A percentile compares a stretch with the other conserved stretches of the same genome.
phyloP scores from a whole-genome alignment of 2,113 vertebrate genomes.

The Dasyornis broadbenti region DNA sequence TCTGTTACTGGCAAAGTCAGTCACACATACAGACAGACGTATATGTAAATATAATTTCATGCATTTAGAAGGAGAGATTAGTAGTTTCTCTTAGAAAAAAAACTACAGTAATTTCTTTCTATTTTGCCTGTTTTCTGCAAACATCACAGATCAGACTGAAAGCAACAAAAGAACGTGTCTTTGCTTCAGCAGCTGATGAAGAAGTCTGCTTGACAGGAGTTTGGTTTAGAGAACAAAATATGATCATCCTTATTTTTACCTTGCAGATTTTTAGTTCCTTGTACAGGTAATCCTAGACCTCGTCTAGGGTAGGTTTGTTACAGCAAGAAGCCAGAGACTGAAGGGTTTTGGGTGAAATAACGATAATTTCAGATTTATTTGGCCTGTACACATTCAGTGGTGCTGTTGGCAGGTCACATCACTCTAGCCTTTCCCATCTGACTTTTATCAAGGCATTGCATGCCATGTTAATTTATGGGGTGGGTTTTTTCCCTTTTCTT shows the following conservation, averaged over 20 bases:
- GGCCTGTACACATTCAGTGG: neutral
- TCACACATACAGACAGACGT: neutral
- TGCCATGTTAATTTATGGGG: fast-evolving
- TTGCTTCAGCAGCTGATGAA: neutral
- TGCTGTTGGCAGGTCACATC: neutral
- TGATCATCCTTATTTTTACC: neutral
- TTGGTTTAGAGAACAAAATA: neutral
- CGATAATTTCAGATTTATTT: neutral
- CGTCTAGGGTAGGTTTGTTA: neutral
- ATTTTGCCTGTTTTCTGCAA: neutral
- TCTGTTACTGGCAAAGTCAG: neutral
- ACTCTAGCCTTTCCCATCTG: neutral
- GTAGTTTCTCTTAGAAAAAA: neutral
- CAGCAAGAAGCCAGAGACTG: neutral
- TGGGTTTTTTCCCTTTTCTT: neutral
- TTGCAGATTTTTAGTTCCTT: neutral
- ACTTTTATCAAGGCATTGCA: neutral
- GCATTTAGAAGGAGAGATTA: neutral
- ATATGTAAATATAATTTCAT: neutral
- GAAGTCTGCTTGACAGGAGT: neutral
- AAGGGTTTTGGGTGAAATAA: neutral
- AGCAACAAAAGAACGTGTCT: neutral
- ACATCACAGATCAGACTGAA: neutral
- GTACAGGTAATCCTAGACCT: neutral
- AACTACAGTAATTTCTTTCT: neutral